Conservation (phyloP, 1,140 invertebrate species). For the Sycophila sp. region DNA sequence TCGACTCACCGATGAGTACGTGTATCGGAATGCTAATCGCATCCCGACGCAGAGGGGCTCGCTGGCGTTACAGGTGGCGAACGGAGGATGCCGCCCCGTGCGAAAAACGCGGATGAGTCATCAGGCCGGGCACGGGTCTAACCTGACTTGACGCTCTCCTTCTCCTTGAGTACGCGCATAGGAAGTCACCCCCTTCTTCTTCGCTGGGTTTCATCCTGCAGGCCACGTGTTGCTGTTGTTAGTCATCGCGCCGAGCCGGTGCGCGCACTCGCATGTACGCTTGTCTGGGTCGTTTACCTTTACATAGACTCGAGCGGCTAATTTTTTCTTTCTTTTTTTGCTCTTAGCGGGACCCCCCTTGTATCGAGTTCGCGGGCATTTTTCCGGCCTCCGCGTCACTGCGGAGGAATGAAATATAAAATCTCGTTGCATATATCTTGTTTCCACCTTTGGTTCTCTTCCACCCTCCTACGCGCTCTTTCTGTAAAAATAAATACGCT, state of each 20-base stretch:
- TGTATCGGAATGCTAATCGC: constrained; percentile 9
- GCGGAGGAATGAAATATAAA: too few species aligned
- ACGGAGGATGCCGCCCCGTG: neutral
- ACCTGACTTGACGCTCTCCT: neutral
- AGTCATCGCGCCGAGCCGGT: constrained; percentile 13
- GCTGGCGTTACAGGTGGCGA: constrained; percentile 4
- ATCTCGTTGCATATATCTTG: too few species aligned
- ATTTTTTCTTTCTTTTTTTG: too few species aligned
- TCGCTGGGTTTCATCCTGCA: neutral
- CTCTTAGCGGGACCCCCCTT: too few species aligned
- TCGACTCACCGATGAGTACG: too few species aligned
- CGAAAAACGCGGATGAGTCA: constrained; percentile 42
- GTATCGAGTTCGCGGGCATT: too few species aligned
- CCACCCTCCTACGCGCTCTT: too few species aligned
- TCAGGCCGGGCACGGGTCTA: constrained; percentile 2
- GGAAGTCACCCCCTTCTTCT: constrained; percentile 15
- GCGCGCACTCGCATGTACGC: neutral
- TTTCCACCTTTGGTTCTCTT: too few species aligned
- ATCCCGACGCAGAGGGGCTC: neutral
- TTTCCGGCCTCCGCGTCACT: too few species aligned
- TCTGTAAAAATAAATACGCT: too few species aligned
- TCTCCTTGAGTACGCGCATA: neutral
- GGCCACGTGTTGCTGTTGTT: constrained; percentile 2
- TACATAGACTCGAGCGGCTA: neutral
- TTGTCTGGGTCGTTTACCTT: constrained; percentile 18